phyloP scores from a whole-genome alignment of 2,113 vertebrate genomes.

The Orcinus orca region DNA sequence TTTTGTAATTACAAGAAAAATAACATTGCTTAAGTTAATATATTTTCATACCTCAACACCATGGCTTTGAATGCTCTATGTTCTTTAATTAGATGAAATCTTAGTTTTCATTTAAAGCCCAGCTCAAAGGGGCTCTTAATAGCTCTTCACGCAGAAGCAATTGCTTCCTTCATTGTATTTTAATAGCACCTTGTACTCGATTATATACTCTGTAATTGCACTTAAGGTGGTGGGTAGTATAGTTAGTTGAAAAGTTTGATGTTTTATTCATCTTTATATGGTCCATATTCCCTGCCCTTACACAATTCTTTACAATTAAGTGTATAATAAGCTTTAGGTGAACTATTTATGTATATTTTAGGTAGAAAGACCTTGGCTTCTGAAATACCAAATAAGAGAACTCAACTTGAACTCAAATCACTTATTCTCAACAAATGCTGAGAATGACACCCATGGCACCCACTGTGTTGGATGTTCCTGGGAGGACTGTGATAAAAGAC shows the following conservation, averaged over 20 bases:
- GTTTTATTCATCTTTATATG: background rate
- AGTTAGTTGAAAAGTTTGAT: background rate
- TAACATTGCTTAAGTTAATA: background rate
- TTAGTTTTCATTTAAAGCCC: slow-evolving; percentile 28
- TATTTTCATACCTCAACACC: background rate
- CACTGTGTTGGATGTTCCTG: background rate
- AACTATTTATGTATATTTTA: background rate
- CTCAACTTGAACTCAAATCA: background rate
- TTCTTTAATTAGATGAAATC: background rate
- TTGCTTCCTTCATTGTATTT: background rate
- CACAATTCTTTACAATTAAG: background rate
- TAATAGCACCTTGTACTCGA: background rate
- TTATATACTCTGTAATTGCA: background rate
- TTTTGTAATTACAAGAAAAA: background rate
- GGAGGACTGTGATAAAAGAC: background rate
- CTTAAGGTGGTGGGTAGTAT: background rate
- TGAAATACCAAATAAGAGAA: background rate
- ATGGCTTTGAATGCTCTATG: background rate
- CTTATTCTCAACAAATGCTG: background rate
- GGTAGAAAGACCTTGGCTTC: background rate
- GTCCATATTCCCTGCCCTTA: background rate
- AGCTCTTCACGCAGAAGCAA: background rate
- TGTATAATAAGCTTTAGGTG: background rate
- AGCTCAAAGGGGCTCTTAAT: background rate
- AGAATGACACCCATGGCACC: background rate